phyloP scores from a whole-genome alignment of 2,113 vertebrate genomes.

The Takifugu flavidus region DNA sequence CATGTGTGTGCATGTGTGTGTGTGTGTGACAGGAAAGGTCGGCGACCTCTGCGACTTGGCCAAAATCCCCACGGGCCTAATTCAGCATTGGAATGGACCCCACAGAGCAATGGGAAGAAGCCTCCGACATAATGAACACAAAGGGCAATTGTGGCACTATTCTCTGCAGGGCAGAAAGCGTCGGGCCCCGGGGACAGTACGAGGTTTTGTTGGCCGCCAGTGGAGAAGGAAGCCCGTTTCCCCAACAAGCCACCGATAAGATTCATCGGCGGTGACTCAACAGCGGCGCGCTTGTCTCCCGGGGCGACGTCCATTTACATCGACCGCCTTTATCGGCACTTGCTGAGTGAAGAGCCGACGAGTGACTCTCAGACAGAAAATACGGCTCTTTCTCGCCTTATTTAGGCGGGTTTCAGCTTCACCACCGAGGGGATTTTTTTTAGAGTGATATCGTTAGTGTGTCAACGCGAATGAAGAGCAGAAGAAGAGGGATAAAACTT shows the following conservation, averaged over 20 bases:
- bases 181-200: constrained; percentile 71
- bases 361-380: constrained; percentile 35
- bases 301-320: constrained; percentile 53
- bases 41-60: constrained; percentile 74
- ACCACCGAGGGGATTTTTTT: too few species aligned
- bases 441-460: too few species aligned
- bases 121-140: constrained; percentile 76
- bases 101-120: constrained; percentile 79
- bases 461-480: too few species aligned
- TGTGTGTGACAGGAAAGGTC: constrained; percentile 60
- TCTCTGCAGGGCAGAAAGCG: constrained; percentile 69
- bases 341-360: constrained; percentile 46
- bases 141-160: constrained; percentile 75
- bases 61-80: constrained; percentile 78
- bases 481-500: too few species aligned
- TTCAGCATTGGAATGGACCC: constrained; percentile 74
- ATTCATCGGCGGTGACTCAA: constrained; percentile 58
- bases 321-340: constrained; percentile 51
- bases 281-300: constrained; percentile 37
- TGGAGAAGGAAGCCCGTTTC: constrained; percentile 70
- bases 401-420: too few species aligned
- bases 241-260: constrained; percentile 67
- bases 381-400: constrained; percentile 9
- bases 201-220: constrained; percentile 59
- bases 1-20: constrained; percentile 45